These are phyloP conservation scores for Haemorhous mexicanus DNA, from an alignment of 2,113 vertebrate species.

Conservation along the genomic window DNA sequence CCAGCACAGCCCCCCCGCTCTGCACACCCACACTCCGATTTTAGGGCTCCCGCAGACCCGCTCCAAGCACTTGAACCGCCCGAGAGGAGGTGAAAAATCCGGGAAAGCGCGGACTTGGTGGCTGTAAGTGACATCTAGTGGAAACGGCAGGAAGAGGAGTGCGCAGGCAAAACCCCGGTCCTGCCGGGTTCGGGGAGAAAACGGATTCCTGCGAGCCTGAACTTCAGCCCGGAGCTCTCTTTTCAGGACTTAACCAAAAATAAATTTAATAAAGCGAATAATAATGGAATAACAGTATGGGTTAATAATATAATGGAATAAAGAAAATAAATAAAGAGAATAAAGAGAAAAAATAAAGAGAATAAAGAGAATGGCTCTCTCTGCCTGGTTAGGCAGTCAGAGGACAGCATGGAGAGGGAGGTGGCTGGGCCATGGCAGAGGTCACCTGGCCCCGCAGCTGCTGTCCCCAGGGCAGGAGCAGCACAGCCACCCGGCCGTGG, in stretches of 20 bases:
- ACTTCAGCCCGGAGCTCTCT: not conserved
- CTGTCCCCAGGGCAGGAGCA: not conserved
- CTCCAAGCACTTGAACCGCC: not conserved
- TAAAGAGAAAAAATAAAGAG: no score
- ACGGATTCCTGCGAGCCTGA: not conserved
- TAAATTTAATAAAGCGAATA: not conserved
- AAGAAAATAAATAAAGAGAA: not conserved
- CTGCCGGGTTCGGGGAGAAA: not conserved
- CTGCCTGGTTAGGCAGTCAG: not conserved
- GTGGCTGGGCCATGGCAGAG: not conserved
- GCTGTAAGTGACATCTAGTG: slow-evolving; percentile 67
- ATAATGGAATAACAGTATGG: no score
- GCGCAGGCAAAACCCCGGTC: not conserved
- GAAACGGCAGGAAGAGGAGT: not conserved
- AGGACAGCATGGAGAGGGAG: not conserved
- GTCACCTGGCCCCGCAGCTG: not conserved
- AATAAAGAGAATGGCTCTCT: not conserved
- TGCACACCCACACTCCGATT: not conserved
- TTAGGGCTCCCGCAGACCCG: not conserved
- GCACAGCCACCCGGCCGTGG: not conserved
- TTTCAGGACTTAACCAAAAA: no score
- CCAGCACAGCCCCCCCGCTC: not conserved
- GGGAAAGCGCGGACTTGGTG: not conserved
- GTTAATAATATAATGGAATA: not conserved
- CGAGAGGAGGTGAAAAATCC: not conserved